phyloP scores from a whole-genome alignment of 2,888 invertebrate genomes.

The Noctua pronuba region DNA sequence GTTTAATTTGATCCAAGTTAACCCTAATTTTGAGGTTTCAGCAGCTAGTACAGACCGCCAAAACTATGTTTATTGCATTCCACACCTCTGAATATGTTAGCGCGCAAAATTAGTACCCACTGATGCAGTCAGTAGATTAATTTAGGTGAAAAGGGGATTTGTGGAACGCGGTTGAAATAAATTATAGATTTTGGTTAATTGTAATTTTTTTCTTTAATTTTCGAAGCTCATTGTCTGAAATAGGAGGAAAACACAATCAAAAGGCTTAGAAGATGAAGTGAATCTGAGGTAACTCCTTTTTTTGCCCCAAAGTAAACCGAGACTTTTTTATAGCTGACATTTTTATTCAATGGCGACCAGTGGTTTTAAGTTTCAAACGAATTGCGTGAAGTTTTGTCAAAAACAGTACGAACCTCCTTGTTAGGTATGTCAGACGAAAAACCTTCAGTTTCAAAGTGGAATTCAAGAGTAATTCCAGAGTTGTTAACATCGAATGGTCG shows the following conservation, averaged over 20 bases:
- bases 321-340: not conserved
- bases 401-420: constrained; percentile 11
- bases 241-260: not conserved
- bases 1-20: not conserved
- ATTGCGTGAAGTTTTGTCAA: not conserved
- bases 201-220: not conserved
- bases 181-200: not conserved
- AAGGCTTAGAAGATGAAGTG: not conserved
- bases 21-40: not conserved
- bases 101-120: constrained; percentile 30
- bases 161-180: not conserved
- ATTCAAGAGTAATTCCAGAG: constrained; percentile 23
- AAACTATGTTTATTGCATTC: constrained; percentile 18
- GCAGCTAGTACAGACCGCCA: not conserved
- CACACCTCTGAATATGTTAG: constrained; percentile 16
- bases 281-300: not conserved
- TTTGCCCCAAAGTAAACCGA: not conserved
- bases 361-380: constrained; percentile 3
- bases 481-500: constrained; percentile 23
- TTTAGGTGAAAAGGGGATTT: constrained; percentile 18
- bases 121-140: constrained; percentile 39
- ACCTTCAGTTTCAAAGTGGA: constrained; percentile 25
- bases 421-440: constrained; percentile 15
- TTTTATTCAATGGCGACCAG: not conserved
- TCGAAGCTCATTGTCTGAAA: not conserved